Conservation (phyloP, 2,797 vertebrate genomes). For the Diplodus puntazzo region DNA sequence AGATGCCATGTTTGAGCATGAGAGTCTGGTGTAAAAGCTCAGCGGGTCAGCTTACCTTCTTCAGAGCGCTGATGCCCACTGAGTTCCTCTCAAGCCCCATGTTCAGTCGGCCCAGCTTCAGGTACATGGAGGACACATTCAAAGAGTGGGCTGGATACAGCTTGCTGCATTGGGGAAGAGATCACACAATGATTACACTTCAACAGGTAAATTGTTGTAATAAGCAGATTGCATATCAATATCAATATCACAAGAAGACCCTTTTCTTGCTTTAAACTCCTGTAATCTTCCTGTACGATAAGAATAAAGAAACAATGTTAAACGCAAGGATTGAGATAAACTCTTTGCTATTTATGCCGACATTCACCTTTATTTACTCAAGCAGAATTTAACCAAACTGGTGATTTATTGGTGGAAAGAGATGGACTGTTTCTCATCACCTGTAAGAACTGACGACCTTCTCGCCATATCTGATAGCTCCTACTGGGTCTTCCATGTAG, state of each 20-base stretch:
- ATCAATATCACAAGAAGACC: not conserved
- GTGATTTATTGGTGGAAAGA: too few relatives aligned
- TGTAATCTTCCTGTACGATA: not conserved
- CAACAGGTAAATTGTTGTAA: not conserved
- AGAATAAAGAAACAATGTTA: too few relatives aligned
- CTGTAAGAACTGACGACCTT: constrained; percentile 92
- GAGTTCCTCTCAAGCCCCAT: constrained; percentile 85
- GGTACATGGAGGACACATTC: constrained; percentile 96
- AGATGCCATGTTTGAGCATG: not conserved
- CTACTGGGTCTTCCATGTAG: constrained; percentile 85
- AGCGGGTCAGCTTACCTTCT: constrained; percentile 86
- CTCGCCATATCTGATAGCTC: constrained; percentile 91
- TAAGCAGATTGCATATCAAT: not conserved
- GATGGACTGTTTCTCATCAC: constrained; percentile 70
- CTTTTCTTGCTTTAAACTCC: not conserved
- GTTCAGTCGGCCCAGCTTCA: constrained; percentile 94
- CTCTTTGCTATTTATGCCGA: too few relatives aligned
- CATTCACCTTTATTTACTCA: too few relatives aligned
- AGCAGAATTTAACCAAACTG: too few relatives aligned
- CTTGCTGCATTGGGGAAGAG: constrained; percentile 75
- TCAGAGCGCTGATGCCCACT: constrained; percentile 85
- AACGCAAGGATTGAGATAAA: too few relatives aligned
- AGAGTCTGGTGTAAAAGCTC: not conserved
- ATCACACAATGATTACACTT: not conserved
- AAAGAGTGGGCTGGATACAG: constrained; percentile 94